Evolutionary conservation across 2,888 invertebrate genomes (phyloP).

Genomic region (Mythimna lalbum): DNA sequence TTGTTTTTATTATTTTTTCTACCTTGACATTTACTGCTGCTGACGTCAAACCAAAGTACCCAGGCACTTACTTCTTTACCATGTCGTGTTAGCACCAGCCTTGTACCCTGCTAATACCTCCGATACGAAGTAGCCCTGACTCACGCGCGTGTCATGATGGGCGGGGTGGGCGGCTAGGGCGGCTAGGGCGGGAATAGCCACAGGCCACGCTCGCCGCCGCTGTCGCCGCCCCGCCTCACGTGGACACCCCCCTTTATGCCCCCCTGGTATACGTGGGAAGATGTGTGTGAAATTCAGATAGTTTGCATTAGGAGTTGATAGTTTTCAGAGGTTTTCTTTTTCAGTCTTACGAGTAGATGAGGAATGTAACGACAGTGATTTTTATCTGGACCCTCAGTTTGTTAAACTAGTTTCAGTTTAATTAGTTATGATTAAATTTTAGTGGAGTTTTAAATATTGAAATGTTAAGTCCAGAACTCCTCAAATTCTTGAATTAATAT

Average conservation of each 20-base stretch:
- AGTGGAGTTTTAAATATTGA: too few species aligned
- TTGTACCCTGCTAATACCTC: slow-evolving; percentile 43
- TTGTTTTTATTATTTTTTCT: slow-evolving; percentile 5
- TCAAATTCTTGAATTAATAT: too few species aligned
- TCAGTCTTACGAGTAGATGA: neutral
- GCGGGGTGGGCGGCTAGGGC: slow-evolving; percentile 72
- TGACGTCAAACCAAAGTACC: slow-evolving; percentile 8
- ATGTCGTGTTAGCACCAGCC: slow-evolving; percentile 30
- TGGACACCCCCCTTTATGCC: slow-evolving; percentile 71
- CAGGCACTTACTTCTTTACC: neutral
- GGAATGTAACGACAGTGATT: too few species aligned
- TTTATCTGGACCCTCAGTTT: too few species aligned
- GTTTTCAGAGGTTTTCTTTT: neutral
- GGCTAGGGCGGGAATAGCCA: slow-evolving; percentile 84
- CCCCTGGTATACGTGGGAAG: slow-evolving; percentile 34
- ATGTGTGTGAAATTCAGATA: slow-evolving; percentile 40
- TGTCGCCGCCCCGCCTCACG: slow-evolving; percentile 80
- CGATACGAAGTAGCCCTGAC: slow-evolving; percentile 59
- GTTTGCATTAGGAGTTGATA: slow-evolving; percentile 23
- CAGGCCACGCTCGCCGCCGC: slow-evolving; percentile 83
- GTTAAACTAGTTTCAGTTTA: too few species aligned
- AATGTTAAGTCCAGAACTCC: too few species aligned
- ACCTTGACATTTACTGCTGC: slow-evolving; percentile 26
- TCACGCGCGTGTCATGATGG: slow-evolving; percentile 67
- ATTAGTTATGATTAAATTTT: too few species aligned